Conservation (phyloP, 2,797 vertebrate species). For the Vultur gryphus region DNA sequence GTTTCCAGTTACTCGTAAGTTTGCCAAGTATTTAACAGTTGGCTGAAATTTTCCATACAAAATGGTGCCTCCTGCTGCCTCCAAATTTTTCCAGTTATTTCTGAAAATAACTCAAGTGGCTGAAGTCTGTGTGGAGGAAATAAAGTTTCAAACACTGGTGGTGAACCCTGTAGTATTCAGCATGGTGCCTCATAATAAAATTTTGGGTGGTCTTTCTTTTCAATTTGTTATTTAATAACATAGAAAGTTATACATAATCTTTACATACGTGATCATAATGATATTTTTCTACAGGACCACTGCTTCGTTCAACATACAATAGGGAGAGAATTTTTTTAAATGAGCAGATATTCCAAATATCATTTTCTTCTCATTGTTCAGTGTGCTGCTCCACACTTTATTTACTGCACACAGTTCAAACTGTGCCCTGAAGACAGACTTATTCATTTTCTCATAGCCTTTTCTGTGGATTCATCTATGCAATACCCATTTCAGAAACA, state of each 20-base stretch:
- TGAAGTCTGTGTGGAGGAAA: conserved; percentile 7
- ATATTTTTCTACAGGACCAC: conserved; percentile 25
- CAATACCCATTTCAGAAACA: neutral
- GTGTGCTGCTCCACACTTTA: neutral
- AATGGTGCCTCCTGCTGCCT: conserved; percentile 15
- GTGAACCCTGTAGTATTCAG: neutral
- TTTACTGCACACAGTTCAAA: conserved; percentile 10
- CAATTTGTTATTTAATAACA: neutral
- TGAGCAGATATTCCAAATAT: neutral
- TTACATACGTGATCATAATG: neutral
- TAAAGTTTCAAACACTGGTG: neutral
- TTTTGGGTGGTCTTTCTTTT: neutral
- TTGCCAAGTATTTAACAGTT: conserved; percentile 38
- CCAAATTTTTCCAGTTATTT: neutral
- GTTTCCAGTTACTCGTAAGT: neutral
- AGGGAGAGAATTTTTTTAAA: neutral
- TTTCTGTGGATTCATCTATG: neutral
- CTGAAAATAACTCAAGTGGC: conserved; percentile 1
- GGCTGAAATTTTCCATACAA: conserved; percentile 4
- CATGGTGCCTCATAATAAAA: neutral
- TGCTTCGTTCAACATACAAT: neutral
- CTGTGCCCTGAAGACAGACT: neutral
- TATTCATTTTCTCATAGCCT: neutral
- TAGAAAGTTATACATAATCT: neutral
- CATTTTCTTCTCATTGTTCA: neutral